Base-by-base conservation (phyloP, 1,140 invertebrate genomes). In the Drosophila ficusphila region DNA sequence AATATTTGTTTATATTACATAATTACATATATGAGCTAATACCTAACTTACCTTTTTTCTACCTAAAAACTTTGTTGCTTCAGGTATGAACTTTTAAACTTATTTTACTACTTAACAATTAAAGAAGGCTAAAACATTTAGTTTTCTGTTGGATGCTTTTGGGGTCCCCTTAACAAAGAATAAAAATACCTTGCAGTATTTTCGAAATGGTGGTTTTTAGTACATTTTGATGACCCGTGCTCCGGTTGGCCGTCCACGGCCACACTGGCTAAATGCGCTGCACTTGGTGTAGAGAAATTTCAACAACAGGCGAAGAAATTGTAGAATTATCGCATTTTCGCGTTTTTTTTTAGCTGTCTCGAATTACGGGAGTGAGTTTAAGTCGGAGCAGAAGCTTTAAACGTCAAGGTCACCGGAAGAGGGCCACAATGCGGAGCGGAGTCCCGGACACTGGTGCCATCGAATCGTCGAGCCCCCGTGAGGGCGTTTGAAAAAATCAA, bases 261-360 rank as follows among this genome's bases (percentile, higher is more conserved):
- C 42, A 51, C 62, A 51, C 34, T 67, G n/a, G 8, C 34, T 21
- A 6, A 7, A 54, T 74, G 19, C 48, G 38, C 64, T 62, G 76
- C 38, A 77, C 74, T 78, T 83, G 79, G 81, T 85, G 76, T 85
- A 85, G 79, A 85, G 79, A 85, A 85, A 86, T 86, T 86, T 86
- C 76, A 83, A 70, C 78, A 81, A 72, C 79, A 85, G 77, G 65
- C 70, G 65, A 57, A 64, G 76, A 71, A 85, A 47, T 57, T 72
- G 29, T 83, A 64, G 52, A 83, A 51, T 77, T 62, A 61, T 83
- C 52, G 57, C 53, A 47, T 60, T 83, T 62, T 76, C 64, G 39
- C 53, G 61, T 47, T 62, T 47, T 62, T 47, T 18, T 49, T 34
- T 56, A 57, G 16, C 42, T 36, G 42, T 56, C 44, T 57, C 12